Evolutionary conservation across 2,888 invertebrate genomes (phyloP).

Genomic region (Vanessa cardui): DNA sequence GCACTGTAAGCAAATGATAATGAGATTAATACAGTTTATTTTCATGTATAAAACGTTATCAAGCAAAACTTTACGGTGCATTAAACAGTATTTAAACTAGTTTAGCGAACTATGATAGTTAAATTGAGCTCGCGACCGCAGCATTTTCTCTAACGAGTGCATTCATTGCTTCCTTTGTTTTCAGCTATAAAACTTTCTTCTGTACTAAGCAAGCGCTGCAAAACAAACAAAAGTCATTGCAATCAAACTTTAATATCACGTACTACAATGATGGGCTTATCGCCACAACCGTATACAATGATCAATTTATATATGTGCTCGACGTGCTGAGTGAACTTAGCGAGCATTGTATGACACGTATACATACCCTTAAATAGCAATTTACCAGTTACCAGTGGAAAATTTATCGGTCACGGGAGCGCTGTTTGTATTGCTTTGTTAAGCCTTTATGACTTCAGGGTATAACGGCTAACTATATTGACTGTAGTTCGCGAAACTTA

Average conservation of each 20-base stretch:
- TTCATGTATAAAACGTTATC: not conserved
- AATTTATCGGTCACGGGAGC: conserved; percentile 33
- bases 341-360: conserved; percentile 12
- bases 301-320: not conserved
- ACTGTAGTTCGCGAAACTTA: conserved; percentile 12
- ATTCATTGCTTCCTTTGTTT: conserved; percentile 17
- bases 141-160: conserved; percentile 8
- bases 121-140: conserved; percentile 7
- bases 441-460: conserved; percentile 21
- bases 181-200: conserved; percentile 16
- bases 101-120: conserved; percentile 11
- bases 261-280: conserved; percentile 15
- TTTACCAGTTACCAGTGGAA: conserved; percentile 18
- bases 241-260: conserved; percentile 22
- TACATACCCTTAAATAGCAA: conserved; percentile 7
- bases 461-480: conserved; percentile 12
- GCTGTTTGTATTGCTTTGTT: conserved; percentile 27
- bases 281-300: conserved; percentile 20
- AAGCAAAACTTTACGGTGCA: not conserved
- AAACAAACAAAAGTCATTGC: conserved; percentile 20
- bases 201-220: conserved; percentile 2
- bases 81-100: not conserved
- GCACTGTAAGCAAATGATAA: too few species aligned
- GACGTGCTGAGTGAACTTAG: conserved; percentile 12
- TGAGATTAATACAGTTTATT: too few species aligned